Percentiles rank a stretch among this genome's conserved stretches.
Evolutionary conservation across 2,113 vertebrate species (phyloP).

Genomic region (Arvicanthis niloticus): DNA sequence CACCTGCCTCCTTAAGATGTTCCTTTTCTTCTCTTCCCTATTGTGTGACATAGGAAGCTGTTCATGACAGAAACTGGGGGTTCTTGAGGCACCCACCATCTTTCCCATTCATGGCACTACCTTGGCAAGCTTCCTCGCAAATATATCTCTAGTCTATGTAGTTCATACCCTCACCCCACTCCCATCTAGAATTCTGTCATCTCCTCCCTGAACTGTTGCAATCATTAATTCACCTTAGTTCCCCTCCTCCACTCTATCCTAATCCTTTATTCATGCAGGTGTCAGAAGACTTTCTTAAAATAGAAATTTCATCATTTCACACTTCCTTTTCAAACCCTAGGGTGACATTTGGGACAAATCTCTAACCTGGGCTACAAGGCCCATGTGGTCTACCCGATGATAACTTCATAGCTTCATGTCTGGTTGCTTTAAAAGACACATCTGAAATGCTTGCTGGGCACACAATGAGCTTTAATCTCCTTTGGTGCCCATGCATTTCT

Average conservation of each 20-base stretch:
- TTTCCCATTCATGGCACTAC: background rate
- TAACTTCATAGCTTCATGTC: background rate
- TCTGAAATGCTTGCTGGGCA: background rate
- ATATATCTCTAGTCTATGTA: background rate
- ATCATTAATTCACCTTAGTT: background rate
- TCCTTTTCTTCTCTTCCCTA: too few relatives aligned
- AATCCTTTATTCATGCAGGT: conserved; percentile 4
- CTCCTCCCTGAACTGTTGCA: background rate
- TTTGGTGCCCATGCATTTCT: background rate
- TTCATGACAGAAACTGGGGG: background rate
- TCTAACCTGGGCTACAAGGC: background rate
- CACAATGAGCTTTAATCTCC: background rate
- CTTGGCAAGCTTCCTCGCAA: background rate
- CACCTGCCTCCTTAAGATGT: too few relatives aligned
- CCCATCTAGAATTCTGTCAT: background rate
- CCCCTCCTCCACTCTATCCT: background rate
- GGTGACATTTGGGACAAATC: background rate
- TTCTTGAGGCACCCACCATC: background rate
- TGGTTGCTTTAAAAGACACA: background rate
- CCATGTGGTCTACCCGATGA: background rate
- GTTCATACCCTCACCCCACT: background rate
- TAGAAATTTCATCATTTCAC: background rate
- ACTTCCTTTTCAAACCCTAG: background rate
- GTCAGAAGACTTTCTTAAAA: conserved; percentile 11
- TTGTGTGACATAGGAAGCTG: too few relatives aligned